phyloP scores from a whole-genome alignment of 2,797 vertebrate species.

The Antrozous pallidus region DNA sequence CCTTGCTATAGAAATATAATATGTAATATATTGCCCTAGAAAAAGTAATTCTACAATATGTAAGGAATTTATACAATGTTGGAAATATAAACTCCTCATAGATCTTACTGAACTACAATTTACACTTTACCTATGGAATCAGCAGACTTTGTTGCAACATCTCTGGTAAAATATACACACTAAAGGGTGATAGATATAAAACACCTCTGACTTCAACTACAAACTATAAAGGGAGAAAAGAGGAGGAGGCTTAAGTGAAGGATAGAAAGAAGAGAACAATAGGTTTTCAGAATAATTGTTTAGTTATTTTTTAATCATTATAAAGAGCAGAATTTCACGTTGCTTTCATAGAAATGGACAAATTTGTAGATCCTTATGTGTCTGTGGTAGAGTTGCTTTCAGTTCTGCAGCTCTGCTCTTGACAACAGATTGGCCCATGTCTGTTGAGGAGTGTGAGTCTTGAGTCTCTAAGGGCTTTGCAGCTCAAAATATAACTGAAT shows the following conservation, averaged over 20 bases:
- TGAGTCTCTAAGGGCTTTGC: not conserved
- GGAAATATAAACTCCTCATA: not conserved
- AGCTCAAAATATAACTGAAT: not conserved
- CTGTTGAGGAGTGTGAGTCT: not conserved
- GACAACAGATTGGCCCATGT: not conserved
- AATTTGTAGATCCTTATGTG: not conserved
- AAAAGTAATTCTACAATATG: not conserved
- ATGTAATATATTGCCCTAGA: not conserved
- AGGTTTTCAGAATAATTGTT: not conserved
- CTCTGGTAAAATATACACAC: not conserved
- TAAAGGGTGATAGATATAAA: not conserved
- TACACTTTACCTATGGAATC: not conserved
- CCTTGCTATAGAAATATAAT: constrained; percentile 39
- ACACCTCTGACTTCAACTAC: not conserved
- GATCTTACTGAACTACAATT: not conserved
- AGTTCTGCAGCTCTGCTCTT: not conserved
- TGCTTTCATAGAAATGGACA: not conserved
- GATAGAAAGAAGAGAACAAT: not conserved
- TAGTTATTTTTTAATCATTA: not conserved
- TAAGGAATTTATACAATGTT: not conserved
- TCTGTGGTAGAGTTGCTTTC: not conserved
- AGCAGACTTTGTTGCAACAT: not conserved
- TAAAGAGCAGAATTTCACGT: not conserved
- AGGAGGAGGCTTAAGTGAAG: not conserved
- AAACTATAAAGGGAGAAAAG: not conserved